Percentiles rank a stretch among this genome's conserved stretches.
phyloP scores from a whole-genome alignment of 2,113 vertebrate species.

The Ammodytes dubius region DNA sequence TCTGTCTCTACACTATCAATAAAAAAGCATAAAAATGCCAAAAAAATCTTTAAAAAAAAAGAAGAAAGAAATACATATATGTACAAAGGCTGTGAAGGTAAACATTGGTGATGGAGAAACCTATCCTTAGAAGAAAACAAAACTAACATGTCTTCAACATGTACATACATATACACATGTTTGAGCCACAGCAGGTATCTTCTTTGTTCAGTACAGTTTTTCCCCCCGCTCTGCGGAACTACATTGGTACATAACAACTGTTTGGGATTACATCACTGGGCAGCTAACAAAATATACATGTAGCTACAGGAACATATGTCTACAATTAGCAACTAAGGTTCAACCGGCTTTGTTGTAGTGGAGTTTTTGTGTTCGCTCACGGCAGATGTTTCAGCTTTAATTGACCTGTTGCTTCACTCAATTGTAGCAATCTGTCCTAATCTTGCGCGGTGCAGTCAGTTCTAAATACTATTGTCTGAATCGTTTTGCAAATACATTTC shows the following conservation, averaged over 20 bases:
- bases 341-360: slow-evolving; percentile 15
- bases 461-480: not conserved
- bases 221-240: slow-evolving; percentile 39
- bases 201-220: not conserved
- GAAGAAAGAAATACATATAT: too few species aligned
- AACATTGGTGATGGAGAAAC: slow-evolving; percentile 40
- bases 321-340: slow-evolving; percentile 59
- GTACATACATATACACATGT: slow-evolving; percentile 31
- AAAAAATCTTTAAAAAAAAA: too few species aligned
- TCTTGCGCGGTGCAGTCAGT: not conserved
- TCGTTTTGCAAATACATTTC: not conserved
- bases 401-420: slow-evolving; percentile 6
- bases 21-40: too few species aligned
- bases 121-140: slow-evolving; percentile 28
- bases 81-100: slow-evolving; percentile 11
- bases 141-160: not conserved
- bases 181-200: slow-evolving; percentile 46
- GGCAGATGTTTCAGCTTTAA: slow-evolving; percentile 46
- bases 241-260: slow-evolving; percentile 46
- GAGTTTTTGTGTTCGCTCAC: slow-evolving; percentile 45
- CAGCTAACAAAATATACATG: slow-evolving; percentile 73
- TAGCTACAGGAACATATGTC: slow-evolving; percentile 67
- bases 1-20: too few species aligned
- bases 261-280: slow-evolving; percentile 66
- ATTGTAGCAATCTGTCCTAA: not conserved